These are phyloP conservation scores for Sitophilus oryzae DNA, from an alignment of 1,140 invertebrate genomes.

Conservation along the genomic window DNA sequence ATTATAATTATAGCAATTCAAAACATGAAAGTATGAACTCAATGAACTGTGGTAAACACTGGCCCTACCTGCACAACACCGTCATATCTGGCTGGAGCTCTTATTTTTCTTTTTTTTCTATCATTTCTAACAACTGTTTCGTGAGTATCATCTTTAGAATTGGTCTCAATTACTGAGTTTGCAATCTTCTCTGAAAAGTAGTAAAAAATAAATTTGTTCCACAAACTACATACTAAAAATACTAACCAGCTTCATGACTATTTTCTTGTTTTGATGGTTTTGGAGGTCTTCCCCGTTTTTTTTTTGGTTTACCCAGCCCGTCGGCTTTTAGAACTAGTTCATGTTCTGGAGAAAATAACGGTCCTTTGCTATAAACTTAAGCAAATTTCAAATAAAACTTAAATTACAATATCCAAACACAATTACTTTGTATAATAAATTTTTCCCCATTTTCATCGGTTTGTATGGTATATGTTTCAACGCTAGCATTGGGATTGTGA, in stretches of 20 bases:
- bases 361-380: conserved; percentile 48
- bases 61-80: conserved; percentile 64
- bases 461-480: conserved; percentile 39
- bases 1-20: neutral
- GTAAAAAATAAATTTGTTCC: too few species aligned
- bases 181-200: too few species aligned
- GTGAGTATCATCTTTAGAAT: conserved; percentile 32
- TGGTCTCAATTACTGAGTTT: too few species aligned
- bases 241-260: conserved; percentile 42
- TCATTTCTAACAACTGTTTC: conserved; percentile 48
- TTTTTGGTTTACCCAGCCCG: conserved; percentile 57
- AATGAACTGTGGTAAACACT: too few species aligned
- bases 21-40: too few species aligned
- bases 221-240: too few species aligned
- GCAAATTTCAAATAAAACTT: neutral
- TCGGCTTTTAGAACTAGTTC: conserved; percentile 54
- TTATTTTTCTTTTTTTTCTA: conserved; percentile 56
- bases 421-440: conserved; percentile 48
- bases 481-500: conserved; percentile 35
- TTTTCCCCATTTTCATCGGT: conserved; percentile 45
- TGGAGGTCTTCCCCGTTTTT: conserved; percentile 62
- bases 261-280: conserved; percentile 46
- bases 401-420: conserved; percentile 4
- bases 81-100: conserved; percentile 60
- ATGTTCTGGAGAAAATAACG: conserved; percentile 52